Base-by-base conservation (phyloP, 2,797 vertebrate genomes). In the Macrochelys suwanniensis region DNA sequence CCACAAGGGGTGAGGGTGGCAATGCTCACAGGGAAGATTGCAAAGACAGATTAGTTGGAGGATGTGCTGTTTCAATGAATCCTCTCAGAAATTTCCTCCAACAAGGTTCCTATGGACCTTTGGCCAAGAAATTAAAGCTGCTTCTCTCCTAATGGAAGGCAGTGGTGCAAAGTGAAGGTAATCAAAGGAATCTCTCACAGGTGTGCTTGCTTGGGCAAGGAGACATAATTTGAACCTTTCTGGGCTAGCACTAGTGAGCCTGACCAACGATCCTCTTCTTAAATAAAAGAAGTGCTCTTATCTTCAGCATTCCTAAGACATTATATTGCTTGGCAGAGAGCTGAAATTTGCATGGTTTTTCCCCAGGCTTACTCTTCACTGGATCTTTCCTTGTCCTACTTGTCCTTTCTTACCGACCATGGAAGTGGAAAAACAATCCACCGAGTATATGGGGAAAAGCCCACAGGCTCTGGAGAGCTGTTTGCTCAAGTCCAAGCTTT, bases 191-290 rank as follows among this genome's bases (percentile, higher is more conserved):
- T 77, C 78, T 95, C 95, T 92, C 84, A 93, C 84, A 89, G 93
- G 94, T 80, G 74, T 21, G 90, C 94, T 94, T 95, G 84, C 85
- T 68, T 68, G 87, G 90, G 84, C 95, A 95, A 50, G 80, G 92
- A 96, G 94, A 2, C 33, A 37, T 95, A 89, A 97, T 95, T 97
- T 89, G 91, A 96, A 88, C 92, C 94, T 96, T 93, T 49, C 76
- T 91, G 5, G 74, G 80, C 92, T 95, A 97, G 57, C 87, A 94
- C 84, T 97, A 97, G 97, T 93, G 92, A 97, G 85, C 53, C 82
- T 97, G 89, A 90, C 89, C 90, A 89, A 47, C 91, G 84, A 50
- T 89, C 51, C 28, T 93, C 45, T 87, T 91, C 84, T 92, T 90
- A 95, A 96, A 92, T 0, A 96, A 92, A 57, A 81, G 25, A 87